Conservation (phyloP, 1,140 invertebrate species). For the Lasaia peninsularis region DNA sequence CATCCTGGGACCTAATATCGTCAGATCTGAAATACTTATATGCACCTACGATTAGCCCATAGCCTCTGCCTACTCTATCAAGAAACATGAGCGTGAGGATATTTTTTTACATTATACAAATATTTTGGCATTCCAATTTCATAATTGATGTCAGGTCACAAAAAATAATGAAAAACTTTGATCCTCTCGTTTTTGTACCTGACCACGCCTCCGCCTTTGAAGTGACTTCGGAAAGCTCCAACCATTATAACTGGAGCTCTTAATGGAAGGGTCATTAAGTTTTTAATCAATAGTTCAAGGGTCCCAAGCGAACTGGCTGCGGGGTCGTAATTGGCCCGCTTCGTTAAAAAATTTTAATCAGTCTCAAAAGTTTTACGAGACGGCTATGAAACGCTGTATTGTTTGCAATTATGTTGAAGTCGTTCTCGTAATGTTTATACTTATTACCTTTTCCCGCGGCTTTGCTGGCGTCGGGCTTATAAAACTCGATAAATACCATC, state of each 20-base stretch:
- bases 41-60: too few species aligned
- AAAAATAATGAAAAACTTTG: slow-evolving; percentile 17
- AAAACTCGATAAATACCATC: too few species aligned
- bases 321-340: slow-evolving; percentile 30
- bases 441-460: neutral
- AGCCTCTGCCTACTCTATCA: too few species aligned
- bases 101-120: neutral
- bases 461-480: neutral
- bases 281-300: slow-evolving; percentile 14
- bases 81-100: too few species aligned
- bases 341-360: slow-evolving; percentile 40
- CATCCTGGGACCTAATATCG: too few species aligned
- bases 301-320: slow-evolving; percentile 27
- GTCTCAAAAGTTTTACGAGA: slow-evolving; percentile 35
- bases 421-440: slow-evolving; percentile 27
- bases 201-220: slow-evolving; percentile 17
- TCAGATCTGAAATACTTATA: too few species aligned
- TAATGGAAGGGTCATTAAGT: neutral
- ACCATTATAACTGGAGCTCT: slow-evolving; percentile 7
- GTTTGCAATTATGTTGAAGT: slow-evolving; percentile 27
- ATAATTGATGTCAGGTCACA: slow-evolving; percentile 16
- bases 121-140: slow-evolving; percentile 11
- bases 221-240: slow-evolving; percentile 19
- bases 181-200: slow-evolving; percentile 13
- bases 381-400: slow-evolving; percentile 32